phyloP scores from a whole-genome alignment of 1,140 invertebrate species.

The Asbolus verrucosus region DNA sequence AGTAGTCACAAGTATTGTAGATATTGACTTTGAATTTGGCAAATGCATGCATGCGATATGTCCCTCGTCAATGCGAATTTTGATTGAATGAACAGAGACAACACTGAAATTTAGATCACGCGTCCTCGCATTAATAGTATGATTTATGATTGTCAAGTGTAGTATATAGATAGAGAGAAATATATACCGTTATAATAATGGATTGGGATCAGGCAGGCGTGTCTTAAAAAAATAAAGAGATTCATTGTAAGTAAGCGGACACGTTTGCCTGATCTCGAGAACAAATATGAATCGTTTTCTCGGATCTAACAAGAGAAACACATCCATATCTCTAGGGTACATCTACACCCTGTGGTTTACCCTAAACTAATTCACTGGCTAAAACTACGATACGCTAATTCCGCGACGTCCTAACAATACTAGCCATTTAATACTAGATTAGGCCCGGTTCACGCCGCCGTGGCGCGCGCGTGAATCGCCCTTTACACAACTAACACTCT shows the following conservation, averaged over 20 bases:
- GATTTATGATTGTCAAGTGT: slow-evolving; percentile 63
- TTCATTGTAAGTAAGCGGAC: slow-evolving; percentile 46
- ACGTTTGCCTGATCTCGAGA: slow-evolving; percentile 51
- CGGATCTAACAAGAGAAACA: slow-evolving; percentile 51
- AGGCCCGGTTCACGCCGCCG: slow-evolving; percentile 46
- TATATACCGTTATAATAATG: slow-evolving; percentile 40
- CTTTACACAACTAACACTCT: slow-evolving; percentile 54
- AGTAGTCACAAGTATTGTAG: slow-evolving; percentile 60
- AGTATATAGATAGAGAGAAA: slow-evolving; percentile 55
- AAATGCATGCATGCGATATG: slow-evolving; percentile 59
- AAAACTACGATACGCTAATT: slow-evolving; percentile 53
- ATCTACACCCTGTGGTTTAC: slow-evolving; percentile 65
- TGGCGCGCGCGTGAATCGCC: neutral
- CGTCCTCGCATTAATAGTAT: slow-evolving; percentile 55
- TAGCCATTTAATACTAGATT: slow-evolving; percentile 61
- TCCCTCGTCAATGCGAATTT: slow-evolving; percentile 38
- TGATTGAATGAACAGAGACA: slow-evolving; percentile 42
- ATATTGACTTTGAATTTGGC: slow-evolving; percentile 66
- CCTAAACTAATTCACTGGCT: slow-evolving; percentile 65
- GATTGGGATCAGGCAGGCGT: slow-evolving; percentile 35
- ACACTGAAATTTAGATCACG: slow-evolving; percentile 52
- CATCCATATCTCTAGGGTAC: slow-evolving; percentile 63
- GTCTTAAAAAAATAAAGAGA: slow-evolving; percentile 44
- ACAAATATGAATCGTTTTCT: slow-evolving; percentile 53
- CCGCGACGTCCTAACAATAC: slow-evolving; percentile 62